A percentile compares a stretch with the other conserved stretches of the same genome.
These are phyloP conservation scores for Melitaea cinxia DNA, from an alignment of 1,140 invertebrate genomes.

Conservation along the genomic window DNA sequence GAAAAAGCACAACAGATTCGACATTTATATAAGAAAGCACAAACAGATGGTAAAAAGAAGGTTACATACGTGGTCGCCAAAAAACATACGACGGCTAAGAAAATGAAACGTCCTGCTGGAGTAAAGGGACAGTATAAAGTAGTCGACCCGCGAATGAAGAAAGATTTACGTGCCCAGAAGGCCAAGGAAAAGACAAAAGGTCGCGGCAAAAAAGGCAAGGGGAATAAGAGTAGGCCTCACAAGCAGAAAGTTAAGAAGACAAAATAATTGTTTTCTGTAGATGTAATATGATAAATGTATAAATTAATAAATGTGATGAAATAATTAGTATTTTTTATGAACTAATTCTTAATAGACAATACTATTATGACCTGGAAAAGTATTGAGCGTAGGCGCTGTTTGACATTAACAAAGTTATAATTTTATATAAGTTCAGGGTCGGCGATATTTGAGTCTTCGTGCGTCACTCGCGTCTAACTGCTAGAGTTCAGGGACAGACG, in stretches of 20 bases:
- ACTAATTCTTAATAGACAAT: background rate
- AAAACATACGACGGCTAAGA: constrained; percentile 91
- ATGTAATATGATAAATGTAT: background rate
- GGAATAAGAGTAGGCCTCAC: constrained; percentile 39
- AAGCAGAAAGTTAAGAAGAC: constrained; percentile 65
- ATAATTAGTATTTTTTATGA: background rate
- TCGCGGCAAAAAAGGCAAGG: constrained; percentile 65
- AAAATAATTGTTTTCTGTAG: constrained; percentile 34
- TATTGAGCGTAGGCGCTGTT: constrained; percentile 30
- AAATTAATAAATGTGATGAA: constrained; percentile 3
- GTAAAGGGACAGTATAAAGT: constrained; percentile 96
- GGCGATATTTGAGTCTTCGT: constrained; percentile 54
- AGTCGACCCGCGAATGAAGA: constrained; percentile 98
- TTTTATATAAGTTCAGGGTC: constrained; percentile 50
- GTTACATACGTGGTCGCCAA: constrained; percentile 97
- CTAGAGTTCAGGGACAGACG: constrained; percentile 72
- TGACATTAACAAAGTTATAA: constrained; percentile 34
- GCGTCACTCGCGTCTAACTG: constrained; percentile 67
- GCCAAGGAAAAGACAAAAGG: constrained; percentile 83
- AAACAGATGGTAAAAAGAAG: constrained; percentile 92
- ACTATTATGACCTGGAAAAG: constrained; percentile 17
- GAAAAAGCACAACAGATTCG: constrained; percentile 97
- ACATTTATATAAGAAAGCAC: constrained; percentile 96
- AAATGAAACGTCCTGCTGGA: constrained; percentile 89
- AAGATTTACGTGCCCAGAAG: constrained; percentile 90